Percentiles rank a stretch among this genome's conserved stretches.
These are phyloP conservation scores for Macrophya annulata DNA, from an alignment of 2,888 invertebrate genomes.

Conservation along the genomic window DNA sequence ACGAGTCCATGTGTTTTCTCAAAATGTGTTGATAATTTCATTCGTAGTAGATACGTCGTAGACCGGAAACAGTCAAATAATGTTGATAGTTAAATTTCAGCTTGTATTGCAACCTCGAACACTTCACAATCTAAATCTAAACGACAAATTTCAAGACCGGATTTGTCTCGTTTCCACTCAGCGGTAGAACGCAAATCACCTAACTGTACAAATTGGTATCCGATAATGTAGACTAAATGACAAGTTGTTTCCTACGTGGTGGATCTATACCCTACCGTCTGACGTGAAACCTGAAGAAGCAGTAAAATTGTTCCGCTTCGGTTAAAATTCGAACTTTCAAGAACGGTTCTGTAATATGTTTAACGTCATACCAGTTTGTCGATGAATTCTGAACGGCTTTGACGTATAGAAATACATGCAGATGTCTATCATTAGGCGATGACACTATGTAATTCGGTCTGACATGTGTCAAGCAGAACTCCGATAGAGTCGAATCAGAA, in stretches of 20 bases:
- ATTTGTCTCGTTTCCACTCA: neutral
- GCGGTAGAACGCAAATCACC: neutral
- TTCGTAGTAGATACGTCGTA: too few species aligned
- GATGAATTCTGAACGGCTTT: slow-evolving; percentile 1
- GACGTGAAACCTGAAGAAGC: neutral
- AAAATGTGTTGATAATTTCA: too few species aligned
- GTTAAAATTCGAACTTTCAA: neutral
- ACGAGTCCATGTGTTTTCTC: too few species aligned
- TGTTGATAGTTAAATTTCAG: neutral
- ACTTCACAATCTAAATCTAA: neutral
- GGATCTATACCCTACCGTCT: neutral
- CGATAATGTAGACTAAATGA: slow-evolving; percentile 22
- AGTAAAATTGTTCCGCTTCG: neutral
- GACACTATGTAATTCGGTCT: slow-evolving; percentile 35
- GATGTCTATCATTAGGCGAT: slow-evolving; percentile 36
- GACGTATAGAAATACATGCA: slow-evolving; percentile 2
- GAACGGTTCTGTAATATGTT: slow-evolving; percentile 6
- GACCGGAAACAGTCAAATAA: neutral
- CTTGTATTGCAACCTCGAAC: neutral
- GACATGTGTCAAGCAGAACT: slow-evolving; percentile 34
- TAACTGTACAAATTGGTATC: slow-evolving; percentile 24
- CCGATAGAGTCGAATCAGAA: slow-evolving; percentile 11
- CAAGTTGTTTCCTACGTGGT: slow-evolving; percentile 1
- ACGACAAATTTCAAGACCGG: neutral
- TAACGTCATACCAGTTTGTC: neutral